A percentile compares a stretch with the other conserved stretches of the same genome.
These are phyloP conservation scores for Lerema accius DNA, from an alignment of 1,140 invertebrate genomes.

Conservation along the genomic window DNA sequence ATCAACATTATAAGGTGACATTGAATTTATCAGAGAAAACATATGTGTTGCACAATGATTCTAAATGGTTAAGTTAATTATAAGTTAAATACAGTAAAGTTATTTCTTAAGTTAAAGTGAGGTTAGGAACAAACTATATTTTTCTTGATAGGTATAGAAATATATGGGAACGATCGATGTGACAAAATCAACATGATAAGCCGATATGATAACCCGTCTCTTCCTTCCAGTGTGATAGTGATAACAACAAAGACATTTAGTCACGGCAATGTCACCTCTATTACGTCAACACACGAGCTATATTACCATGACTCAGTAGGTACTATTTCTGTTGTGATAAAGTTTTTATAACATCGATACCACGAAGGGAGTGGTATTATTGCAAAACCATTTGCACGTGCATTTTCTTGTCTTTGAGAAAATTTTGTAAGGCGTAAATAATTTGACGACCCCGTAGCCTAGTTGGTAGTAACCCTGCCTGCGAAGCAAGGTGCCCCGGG, in stretches of 20 bases:
- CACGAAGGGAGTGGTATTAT: not conserved
- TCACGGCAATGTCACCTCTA: not conserved
- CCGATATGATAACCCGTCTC: not conserved
- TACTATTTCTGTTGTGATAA: not conserved
- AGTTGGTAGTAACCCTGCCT: too few relatives aligned
- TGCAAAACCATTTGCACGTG: constrained; percentile 2
- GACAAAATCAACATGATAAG: not conserved
- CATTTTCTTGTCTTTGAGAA: not conserved
- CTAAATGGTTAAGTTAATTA: too few relatives aligned
- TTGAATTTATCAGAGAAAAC: too few relatives aligned
- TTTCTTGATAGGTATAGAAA: not conserved
- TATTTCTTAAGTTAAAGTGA: too few relatives aligned
- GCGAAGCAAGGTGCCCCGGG: too few relatives aligned
- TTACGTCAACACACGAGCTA: not conserved
- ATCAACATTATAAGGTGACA: too few relatives aligned
- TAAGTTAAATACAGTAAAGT: too few relatives aligned
- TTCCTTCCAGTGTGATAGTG: not conserved
- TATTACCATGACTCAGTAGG: not conserved
- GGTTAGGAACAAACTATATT: too few relatives aligned
- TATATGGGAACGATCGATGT: not conserved
- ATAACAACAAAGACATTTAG: not conserved
- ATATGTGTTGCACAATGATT: too few relatives aligned
- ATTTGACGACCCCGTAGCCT: too few relatives aligned
- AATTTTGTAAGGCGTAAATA: too few relatives aligned
- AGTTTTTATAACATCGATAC: not conserved